phyloP scores from a whole-genome alignment of 64 coral and sea anemone species.

The Dendronephthya gigantea region DNA sequence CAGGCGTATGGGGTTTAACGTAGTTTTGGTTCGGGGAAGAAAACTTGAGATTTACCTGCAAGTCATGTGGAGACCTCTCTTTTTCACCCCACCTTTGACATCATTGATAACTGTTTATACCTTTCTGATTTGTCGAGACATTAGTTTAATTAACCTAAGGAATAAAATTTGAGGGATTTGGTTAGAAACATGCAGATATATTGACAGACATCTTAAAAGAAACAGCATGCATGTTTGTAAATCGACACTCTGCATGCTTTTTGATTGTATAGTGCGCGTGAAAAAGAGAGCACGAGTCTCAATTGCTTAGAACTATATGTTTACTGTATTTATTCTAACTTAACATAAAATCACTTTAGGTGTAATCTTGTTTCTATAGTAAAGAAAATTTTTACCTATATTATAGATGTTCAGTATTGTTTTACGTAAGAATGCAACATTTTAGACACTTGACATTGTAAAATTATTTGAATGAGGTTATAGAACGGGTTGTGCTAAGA shows the following conservation, averaged over 20 bases:
- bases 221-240: background rate
- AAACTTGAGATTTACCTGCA: too few relatives aligned
- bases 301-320: background rate
- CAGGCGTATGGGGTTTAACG: too few relatives aligned
- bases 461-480: background rate
- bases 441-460: background rate
- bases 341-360: background rate
- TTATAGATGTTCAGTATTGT: background rate
- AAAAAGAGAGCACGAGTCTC: background rate
- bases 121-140: too few relatives aligned
- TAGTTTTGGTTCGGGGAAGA: too few relatives aligned
- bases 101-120: too few relatives aligned
- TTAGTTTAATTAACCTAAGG: too few relatives aligned
- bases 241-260: background rate
- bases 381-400: background rate
- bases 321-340: background rate
- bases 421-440: background rate
- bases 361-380: background rate
- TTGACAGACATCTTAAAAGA: too few relatives aligned
- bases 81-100: too few relatives aligned
- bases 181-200: too few relatives aligned
- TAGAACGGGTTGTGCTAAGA: background rate
- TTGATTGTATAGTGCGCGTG: background rate
- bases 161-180: too few relatives aligned
- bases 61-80: too few relatives aligned